A percentile compares a stretch with the other conserved stretches of the same genome.
phyloP scores from a whole-genome alignment of 2,113 vertebrate species.

The Chiloscyllium plagiosum region DNA sequence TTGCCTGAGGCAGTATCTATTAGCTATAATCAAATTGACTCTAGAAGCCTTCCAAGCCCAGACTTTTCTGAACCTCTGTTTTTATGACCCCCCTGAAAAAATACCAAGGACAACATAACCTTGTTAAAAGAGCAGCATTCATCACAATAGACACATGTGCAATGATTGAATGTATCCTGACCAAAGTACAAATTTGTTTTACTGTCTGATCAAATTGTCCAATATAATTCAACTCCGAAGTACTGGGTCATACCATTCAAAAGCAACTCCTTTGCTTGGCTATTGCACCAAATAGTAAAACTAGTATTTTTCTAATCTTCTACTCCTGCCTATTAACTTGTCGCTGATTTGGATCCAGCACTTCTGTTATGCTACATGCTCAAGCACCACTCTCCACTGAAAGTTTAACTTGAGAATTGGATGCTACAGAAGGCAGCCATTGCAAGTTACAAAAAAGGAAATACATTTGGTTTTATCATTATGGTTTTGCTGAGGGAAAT shows the following conservation, averaged over 20 bases:
- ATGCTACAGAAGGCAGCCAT: background rate
- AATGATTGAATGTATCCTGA: background rate
- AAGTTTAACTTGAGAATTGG: background rate
- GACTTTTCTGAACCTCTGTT: too few relatives aligned
- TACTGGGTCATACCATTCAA: background rate
- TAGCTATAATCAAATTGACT: too few relatives aligned
- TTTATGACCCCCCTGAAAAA: too few relatives aligned
- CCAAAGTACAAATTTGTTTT: background rate
- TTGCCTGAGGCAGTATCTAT: too few relatives aligned
- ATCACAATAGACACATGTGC: background rate
- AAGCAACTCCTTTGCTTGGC: background rate
- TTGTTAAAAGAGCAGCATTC: too few relatives aligned
- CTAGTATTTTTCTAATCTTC: background rate
- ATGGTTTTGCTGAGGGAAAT: background rate
- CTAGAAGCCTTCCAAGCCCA: too few relatives aligned
- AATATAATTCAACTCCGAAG: background rate
- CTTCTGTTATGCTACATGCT: background rate
- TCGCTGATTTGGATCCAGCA: background rate
- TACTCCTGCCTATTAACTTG: background rate
- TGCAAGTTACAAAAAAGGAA: background rate
- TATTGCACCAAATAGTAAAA: background rate
- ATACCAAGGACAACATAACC: too few relatives aligned
- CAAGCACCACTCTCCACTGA: background rate
- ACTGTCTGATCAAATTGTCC: background rate
- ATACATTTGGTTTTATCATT: background rate